Conservation (phyloP, 2,888 invertebrate species). For the Tupiocoris notatus region DNA sequence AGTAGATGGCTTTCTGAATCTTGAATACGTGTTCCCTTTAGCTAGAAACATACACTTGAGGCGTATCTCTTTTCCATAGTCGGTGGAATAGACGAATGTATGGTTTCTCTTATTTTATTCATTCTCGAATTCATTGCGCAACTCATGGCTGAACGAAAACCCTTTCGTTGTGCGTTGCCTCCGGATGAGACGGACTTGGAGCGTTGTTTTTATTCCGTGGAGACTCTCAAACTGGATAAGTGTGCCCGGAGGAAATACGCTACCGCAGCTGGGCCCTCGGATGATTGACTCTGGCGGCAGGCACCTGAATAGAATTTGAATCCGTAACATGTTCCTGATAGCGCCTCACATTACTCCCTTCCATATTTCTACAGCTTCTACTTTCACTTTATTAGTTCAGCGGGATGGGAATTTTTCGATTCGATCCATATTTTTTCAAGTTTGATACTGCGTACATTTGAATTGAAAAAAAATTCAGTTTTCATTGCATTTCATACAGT, state of each 20-base stretch:
- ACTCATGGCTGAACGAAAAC: slow-evolving; percentile 4
- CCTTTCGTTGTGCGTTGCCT: slow-evolving; percentile 4
- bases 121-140: slow-evolving; percentile 26
- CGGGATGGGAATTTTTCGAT: no score
- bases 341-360: slow-evolving; percentile 32
- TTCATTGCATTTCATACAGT: no score
- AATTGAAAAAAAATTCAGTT: no score
- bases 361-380: neutral
- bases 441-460: no score
- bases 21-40: no score
- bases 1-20: no score
- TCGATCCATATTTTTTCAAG: no score
- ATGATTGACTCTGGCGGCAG: slow-evolving; percentile 17
- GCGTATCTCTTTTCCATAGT: no score
- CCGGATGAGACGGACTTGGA: neutral
- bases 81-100: no score
- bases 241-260: slow-evolving; percentile 32
- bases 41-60: no score
- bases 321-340: slow-evolving; percentile 36
- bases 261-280: slow-evolving; percentile 32
- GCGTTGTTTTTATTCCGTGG: slow-evolving; percentile 18
- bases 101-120: no score
- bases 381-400: no score
- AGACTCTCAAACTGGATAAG: slow-evolving; percentile 27
- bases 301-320: slow-evolving; percentile 36